Conservation (phyloP, 2,888 invertebrate genomes). For the Portevinia maculata region DNA sequence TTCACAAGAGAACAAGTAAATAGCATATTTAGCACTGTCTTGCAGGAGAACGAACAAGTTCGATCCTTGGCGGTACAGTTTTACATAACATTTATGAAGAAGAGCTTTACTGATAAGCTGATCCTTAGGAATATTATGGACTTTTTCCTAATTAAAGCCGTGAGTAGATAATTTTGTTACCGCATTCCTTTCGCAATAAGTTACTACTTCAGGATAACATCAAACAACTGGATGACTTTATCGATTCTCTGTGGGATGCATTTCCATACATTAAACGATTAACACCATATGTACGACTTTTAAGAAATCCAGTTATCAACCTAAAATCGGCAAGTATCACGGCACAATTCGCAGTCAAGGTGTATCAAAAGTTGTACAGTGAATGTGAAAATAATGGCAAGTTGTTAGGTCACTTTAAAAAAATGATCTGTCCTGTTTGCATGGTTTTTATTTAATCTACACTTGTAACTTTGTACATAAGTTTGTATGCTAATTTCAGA, state of each 20-base stretch:
- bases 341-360: constrained; percentile 47
- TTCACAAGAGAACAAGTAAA: constrained; percentile 43
- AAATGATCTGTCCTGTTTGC: too few species aligned
- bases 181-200: too few species aligned
- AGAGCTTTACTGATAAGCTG: constrained; percentile 38
- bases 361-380: constrained; percentile 39
- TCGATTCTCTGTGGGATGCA: constrained; percentile 40
- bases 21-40: constrained; percentile 36
- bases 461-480: too few species aligned
- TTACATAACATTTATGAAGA: constrained; percentile 50
- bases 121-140: constrained; percentile 58
- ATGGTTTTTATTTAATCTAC: too few species aligned
- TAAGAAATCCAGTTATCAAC: constrained; percentile 16
- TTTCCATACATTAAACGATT: constrained; percentile 54
- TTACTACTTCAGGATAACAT: constrained; percentile 11
- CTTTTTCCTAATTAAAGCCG: constrained; percentile 33
- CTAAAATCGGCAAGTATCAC: constrained; percentile 30
- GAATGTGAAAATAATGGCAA: constrained; percentile 48
- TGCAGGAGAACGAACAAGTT: background rate
- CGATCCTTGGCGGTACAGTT: constrained; percentile 36
- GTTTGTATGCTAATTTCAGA: too few species aligned
- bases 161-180: constrained; percentile 5
- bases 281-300: constrained; percentile 49
- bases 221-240: constrained; percentile 35
- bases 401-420: too few species aligned